phyloP scores from a whole-genome alignment of 2,797 vertebrate species.

The Cirrhinus mrigala region DNA sequence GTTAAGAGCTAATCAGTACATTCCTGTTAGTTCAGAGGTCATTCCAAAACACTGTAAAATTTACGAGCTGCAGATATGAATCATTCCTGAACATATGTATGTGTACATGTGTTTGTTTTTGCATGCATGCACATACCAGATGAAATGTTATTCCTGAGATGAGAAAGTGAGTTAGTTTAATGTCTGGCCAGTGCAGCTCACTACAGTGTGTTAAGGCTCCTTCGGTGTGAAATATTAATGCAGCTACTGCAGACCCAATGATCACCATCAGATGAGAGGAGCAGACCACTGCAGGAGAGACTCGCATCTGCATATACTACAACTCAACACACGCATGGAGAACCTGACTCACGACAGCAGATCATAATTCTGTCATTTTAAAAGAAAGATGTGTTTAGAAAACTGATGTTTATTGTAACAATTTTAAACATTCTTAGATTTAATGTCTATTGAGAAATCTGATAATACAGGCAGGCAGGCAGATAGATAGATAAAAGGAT shows the following conservation, averaged over 20 bases:
- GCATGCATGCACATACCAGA: background rate
- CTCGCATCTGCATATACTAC: background rate
- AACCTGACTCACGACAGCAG: background rate
- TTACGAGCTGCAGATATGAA: background rate
- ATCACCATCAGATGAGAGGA: conserved; percentile 6
- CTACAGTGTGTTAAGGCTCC: conserved; percentile 17
- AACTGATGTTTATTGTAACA: no score
- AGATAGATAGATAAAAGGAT: background rate
- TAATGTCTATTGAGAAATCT: no score
- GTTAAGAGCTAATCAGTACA: background rate
- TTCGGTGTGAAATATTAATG: conserved; percentile 39
- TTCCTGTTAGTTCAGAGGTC: conserved; percentile 15
- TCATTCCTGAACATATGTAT: no score
- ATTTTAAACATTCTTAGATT: background rate
- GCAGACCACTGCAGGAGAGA: conserved; percentile 5
- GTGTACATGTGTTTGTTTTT: background rate
- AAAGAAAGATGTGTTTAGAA: background rate
- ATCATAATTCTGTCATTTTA: background rate
- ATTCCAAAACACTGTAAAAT: conserved; percentile 11
- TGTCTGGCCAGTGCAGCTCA: background rate
- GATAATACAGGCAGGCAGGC: background rate
- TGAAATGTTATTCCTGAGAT: background rate
- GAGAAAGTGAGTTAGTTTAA: conserved; percentile 10
- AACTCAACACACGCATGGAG: background rate
- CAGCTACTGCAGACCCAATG: conserved; percentile 15